phyloP scores from a whole-genome alignment of 2,113 vertebrate genomes.

The Indicator indicator region DNA sequence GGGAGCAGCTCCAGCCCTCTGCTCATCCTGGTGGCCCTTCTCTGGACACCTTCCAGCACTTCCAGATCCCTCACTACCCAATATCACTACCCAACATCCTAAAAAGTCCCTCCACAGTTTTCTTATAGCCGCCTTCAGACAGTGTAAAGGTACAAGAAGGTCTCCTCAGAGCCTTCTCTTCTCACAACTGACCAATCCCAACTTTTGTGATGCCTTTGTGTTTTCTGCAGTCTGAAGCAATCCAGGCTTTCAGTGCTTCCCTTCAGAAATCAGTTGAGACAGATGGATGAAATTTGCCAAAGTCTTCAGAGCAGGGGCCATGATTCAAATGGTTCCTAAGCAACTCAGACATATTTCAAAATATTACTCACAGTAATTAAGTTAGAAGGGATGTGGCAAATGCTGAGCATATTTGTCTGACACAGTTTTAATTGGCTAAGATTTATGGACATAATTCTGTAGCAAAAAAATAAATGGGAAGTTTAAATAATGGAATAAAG shows the following conservation, averaged over 20 bases:
- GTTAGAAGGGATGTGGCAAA: neutral
- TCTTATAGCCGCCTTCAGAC: too few species aligned
- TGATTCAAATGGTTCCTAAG: neutral
- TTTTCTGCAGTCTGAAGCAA: neutral
- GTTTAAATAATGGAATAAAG: neutral
- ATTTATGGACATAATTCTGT: neutral
- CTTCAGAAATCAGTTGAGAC: neutral
- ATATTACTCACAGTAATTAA: neutral
- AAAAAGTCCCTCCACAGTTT: too few species aligned
- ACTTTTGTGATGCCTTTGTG: neutral
- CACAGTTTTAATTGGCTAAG: neutral
- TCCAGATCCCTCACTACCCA: too few species aligned
- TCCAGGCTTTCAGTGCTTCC: neutral
- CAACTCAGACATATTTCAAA: conserved; percentile 8
- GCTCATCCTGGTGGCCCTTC: too few species aligned
- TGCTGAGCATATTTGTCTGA: neutral
- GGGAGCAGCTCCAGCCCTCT: too few species aligned
- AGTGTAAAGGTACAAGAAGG: too few species aligned
- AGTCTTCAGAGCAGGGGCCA: neutral
- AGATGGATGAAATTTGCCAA: neutral
- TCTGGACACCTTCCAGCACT: too few species aligned
- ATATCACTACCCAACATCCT: too few species aligned
- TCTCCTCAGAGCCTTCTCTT: too few species aligned
- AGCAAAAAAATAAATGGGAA: neutral
- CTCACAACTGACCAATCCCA: neutral